Base-by-base conservation (phyloP, 2,797 vertebrate species). In the Kryptolebias ocellatus region DNA sequence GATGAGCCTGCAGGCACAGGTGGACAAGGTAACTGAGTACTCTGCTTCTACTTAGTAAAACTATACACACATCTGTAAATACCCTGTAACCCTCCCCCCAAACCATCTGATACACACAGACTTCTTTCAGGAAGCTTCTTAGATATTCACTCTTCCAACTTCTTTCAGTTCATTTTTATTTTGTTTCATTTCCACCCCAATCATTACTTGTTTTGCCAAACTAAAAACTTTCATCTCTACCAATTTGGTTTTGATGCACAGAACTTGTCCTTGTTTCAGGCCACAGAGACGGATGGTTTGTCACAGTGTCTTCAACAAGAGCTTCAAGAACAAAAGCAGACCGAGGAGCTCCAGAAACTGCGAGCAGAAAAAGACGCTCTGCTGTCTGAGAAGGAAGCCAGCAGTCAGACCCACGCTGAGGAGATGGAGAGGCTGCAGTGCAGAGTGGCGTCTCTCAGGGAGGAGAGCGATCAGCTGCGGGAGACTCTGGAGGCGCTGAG, bases 401-500 rank as follows among this genome's bases (percentile, higher is more conserved):
- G n/a, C 44, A 0, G 2, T 54, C 75, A 46, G 12, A 60, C 5
- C 1, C 14, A 55, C 24, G 31, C 65, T 0, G 76, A 86, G 55
- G 78, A 91, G 64, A 10, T 65, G 51, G 68, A 80, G 65, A 17
- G 51, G 27, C 83, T 93, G 71, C 47, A 24, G 54, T 0, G 34
- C 80, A 78, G 83, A 7, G 73, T 90, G 49, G 76, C 58, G 0
- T 70, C 79, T n/a, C 76, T 95, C 49, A 77, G 74, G n/a, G 87
- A 91, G 60, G 93, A 95, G 70, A 93, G 88, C 59, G 84, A 92
- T 11, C 77, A 94, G 67, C 90, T 96, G 16, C 92, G 85, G 66
- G 82, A 92, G 61, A 64, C 39, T 1, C 67, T 94, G 57, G 83
- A 93, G 46, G 42, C 3, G 0, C 53, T 90, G 12, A 84, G 70